Conservation (phyloP, 1,140 invertebrate species). For the Temnothorax nylanderi region DNA sequence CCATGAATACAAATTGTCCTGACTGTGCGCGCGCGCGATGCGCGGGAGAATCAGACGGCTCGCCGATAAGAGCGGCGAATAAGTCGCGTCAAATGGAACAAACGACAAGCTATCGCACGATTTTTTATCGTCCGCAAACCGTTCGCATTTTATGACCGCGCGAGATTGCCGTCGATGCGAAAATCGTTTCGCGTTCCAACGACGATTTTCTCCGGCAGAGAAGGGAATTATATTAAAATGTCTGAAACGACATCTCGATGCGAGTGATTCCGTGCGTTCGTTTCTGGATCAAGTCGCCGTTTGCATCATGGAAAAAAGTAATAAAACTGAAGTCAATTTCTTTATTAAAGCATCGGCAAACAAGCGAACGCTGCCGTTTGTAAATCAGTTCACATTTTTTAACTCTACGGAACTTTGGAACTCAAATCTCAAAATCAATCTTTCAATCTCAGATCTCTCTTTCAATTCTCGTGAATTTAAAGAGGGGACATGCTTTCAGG, state of each 20-base stretch:
- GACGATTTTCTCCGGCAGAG: not conserved
- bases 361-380: not conserved
- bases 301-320: not conserved
- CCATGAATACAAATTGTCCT: slow-evolving; percentile 44
- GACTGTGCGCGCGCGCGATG: not conserved
- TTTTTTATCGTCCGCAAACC: slow-evolving; percentile 23
- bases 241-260: not conserved
- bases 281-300: not conserved
- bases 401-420: no score
- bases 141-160: slow-evolving; percentile 19
- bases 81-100: slow-evolving; percentile 14
- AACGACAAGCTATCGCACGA: not conserved
- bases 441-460: no score
- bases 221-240: not conserved
- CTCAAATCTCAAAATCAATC: no score
- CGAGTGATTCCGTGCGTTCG: not conserved
- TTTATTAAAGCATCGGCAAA: not conserved
- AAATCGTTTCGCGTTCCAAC: not conserved
- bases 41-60: not conserved
- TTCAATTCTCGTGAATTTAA: no score
- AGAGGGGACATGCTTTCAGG: no score
- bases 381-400: no score
- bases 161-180: not conserved
- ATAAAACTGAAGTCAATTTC: not conserved
- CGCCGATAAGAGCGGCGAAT: slow-evolving; percentile 8